Percentiles rank a stretch among this genome's conserved stretches.
These are phyloP conservation scores for Poeciliopsis presidionis DNA, from an alignment of 2,797 vertebrate genomes.

Conservation along the genomic window DNA sequence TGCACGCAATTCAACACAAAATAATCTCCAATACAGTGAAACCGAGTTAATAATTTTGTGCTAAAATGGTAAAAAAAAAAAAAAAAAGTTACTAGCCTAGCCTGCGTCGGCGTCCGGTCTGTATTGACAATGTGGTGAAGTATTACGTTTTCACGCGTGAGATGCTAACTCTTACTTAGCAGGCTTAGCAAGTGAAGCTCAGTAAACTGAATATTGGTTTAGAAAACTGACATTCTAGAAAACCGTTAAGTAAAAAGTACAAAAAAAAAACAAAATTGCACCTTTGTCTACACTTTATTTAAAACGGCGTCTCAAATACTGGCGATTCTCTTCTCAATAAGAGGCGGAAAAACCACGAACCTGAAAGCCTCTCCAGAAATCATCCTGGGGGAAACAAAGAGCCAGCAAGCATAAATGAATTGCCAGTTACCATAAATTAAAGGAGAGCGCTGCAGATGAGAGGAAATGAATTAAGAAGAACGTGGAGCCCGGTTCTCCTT, in stretches of 20 bases:
- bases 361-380: background rate
- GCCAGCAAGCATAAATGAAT: background rate
- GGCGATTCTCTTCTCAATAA: background rate
- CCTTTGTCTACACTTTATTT: background rate
- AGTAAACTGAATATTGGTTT: background rate
- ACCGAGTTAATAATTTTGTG: background rate
- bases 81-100: background rate
- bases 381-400: background rate
- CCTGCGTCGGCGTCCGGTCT: too few relatives aligned
- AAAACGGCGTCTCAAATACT: background rate
- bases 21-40: background rate
- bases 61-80: background rate
- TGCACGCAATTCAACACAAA: background rate
- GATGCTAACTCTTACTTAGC: too few relatives aligned
- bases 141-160: too few relatives aligned
- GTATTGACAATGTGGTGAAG: too few relatives aligned
- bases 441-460: background rate
- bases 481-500: background rate
- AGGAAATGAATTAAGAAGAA: background rate
- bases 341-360: background rate
- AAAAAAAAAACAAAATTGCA: background rate
- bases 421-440: background rate
- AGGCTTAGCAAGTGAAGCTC: too few relatives aligned
- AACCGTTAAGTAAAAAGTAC: too few relatives aligned
- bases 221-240: background rate